Evolutionary conservation across 2,888 invertebrate genomes (phyloP).

Genomic region (Callyntrura guangdongensis): DNA sequence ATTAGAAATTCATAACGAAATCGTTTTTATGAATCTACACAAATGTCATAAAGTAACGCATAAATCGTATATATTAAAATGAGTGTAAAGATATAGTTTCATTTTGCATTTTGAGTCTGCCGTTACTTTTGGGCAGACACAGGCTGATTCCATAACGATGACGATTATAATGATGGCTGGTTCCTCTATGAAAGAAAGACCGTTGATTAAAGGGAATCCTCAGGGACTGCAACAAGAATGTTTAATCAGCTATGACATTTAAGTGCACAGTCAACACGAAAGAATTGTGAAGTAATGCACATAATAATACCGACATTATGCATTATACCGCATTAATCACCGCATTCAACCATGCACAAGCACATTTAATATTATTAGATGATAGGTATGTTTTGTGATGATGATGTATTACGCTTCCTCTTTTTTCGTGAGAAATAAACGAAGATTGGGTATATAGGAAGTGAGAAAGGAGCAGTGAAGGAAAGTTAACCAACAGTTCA

Average conservation of each 20-base stretch:
- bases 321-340: slow-evolving; percentile 20
- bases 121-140: neutral
- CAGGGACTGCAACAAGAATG: slow-evolving; percentile 9
- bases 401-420: neutral
- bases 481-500: slow-evolving; percentile 41
- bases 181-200: neutral
- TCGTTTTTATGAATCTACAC: neutral
- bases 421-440: slow-evolving; percentile 62
- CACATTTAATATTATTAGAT: neutral
- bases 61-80: neutral
- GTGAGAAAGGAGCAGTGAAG: slow-evolving; percentile 7
- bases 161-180: neutral
- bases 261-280: slow-evolving; percentile 19
- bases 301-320: slow-evolving; percentile 31
- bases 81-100: neutral
- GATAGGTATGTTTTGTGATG: neutral
- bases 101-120: neutral
- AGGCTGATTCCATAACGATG: slow-evolving; percentile 26
- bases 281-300: neutral
- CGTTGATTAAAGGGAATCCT: slow-evolving; percentile 6
- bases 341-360: slow-evolving; percentile 32
- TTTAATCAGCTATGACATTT: slow-evolving; percentile 59
- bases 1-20: neutral
- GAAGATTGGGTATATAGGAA: slow-evolving; percentile 2
- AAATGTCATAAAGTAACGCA: neutral